Evolutionary conservation across 2,888 invertebrate genomes (phyloP).

Genomic region (Lysandra coridon): DNA sequence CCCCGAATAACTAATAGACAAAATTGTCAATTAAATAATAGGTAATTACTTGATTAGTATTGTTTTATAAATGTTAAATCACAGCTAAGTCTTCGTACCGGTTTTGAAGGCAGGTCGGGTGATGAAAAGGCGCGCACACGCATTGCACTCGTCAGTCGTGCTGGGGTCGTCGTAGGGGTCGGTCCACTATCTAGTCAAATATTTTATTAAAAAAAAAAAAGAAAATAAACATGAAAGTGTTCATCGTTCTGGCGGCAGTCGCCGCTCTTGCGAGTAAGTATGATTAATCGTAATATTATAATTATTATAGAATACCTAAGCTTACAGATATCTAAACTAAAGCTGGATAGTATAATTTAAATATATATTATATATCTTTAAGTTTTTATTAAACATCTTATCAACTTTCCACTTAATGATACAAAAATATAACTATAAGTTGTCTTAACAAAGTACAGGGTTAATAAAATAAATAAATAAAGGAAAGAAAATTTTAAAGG

Average conservation of each 20-base stretch:
- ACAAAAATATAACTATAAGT: not conserved
- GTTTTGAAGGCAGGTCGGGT: conserved; percentile 64
- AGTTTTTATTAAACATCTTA: too few relatives aligned
- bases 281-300: conserved; percentile 1
- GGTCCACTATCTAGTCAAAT: conserved; percentile 76
- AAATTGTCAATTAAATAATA: not conserved
- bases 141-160: conserved; percentile 66
- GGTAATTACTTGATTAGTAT: conserved; percentile 54
- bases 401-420: not conserved
- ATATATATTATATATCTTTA: not conserved
- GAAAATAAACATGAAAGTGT: conserved; percentile 76
- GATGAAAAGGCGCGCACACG: conserved; percentile 77
- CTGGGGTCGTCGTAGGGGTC: conserved; percentile 70
- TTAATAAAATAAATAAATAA: not conserved
- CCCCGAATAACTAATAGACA: not conserved
- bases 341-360: not conserved
- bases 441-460: not conserved
- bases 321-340: not conserved
- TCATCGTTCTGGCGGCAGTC: conserved; percentile 71
- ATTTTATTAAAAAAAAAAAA: conserved; percentile 56
- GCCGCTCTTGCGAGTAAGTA: conserved; percentile 75
- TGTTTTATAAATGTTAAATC: conserved; percentile 65
- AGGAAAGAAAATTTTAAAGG: not conserved
- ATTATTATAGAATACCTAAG: not conserved
- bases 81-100: conserved; percentile 70